phyloP scores from a whole-genome alignment of 2,888 invertebrate genomes.

The Drosophila diplacantha region DNA sequence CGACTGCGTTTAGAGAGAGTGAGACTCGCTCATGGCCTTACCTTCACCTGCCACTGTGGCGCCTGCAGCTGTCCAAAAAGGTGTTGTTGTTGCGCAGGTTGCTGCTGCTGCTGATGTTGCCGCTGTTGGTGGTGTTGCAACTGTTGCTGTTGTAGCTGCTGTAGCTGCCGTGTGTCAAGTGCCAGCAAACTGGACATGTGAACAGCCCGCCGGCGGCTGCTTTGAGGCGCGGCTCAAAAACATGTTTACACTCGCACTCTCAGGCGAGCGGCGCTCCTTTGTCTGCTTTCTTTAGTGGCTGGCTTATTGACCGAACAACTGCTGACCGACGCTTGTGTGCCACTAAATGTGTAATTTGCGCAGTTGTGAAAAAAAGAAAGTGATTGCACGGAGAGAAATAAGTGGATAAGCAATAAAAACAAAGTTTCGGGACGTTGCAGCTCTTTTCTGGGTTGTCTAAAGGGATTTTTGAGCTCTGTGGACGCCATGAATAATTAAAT shows the following conservation, averaged over 20 bases:
- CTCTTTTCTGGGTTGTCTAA: slow-evolving; percentile 1
- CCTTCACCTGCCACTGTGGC: slow-evolving; percentile 52
- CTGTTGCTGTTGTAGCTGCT: slow-evolving; percentile 39
- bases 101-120: slow-evolving; percentile 11
- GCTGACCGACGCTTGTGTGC: slow-evolving; percentile 10
- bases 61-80: slow-evolving; percentile 64
- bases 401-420: background rate
- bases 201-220: slow-evolving; percentile 51
- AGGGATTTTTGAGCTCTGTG: no score
- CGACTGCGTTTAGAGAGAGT: background rate
- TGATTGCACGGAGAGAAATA: slow-evolving; percentile 42
- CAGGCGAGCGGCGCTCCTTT: slow-evolving; percentile 24
- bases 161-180: slow-evolving; percentile 69
- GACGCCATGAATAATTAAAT: background rate
- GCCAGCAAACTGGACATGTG: slow-evolving; percentile 68
- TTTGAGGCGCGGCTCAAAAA: slow-evolving; percentile 66
- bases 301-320: slow-evolving; percentile 41
- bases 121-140: slow-evolving; percentile 36
- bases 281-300: slow-evolving; percentile 59
- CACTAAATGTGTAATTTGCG: slow-evolving; percentile 65
- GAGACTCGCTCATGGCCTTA: slow-evolving; percentile 3
- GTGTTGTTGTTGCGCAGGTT: slow-evolving; percentile 42
- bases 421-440: slow-evolving; percentile 15
- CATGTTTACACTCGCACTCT: slow-evolving; percentile 62
- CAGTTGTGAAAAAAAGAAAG: slow-evolving; percentile 61